Evolutionary conservation across 2,113 vertebrate genomes (phyloP), one percentile per base, ranked within the genome.

Genomic region (Platysternon megacephalum): DNA sequence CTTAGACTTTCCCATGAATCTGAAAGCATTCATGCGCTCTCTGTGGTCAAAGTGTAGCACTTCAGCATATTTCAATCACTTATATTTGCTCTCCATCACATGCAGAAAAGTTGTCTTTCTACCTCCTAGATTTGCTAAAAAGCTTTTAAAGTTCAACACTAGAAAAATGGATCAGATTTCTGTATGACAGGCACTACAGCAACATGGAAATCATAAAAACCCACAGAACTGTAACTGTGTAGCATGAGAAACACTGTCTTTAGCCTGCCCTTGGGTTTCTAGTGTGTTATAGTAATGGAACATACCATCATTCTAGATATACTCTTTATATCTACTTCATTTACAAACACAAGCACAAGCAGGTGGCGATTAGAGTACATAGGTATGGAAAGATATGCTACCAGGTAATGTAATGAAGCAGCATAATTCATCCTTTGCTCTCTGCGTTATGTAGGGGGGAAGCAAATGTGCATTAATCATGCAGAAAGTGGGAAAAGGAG

Each of bases 401-500:
- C 92, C 87, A 94, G 94, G 94, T 97, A 93, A 93, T 91, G 96
- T 96, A 97, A 97, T 97, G 97, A 97, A 97, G 94, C 85, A 90
- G 87, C 94, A 90, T 97, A 96, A 97, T 97, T 97, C 97, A 95
- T 96, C 92, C 96, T 93, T 97, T 96, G 93, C 95, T 96, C 94
- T 97, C 96, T 95, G 29, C 93, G 55, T 97, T 97, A 94, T 92
- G 95, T 96, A 89, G 90, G 86, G 92, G 90, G 92, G 93, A 97
- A 97, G 94, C 76, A 97, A 96, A 92, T 49, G 89, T 90, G 46
- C 96, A 97, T 97, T 97, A 97, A 97, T 97, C 96, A 97, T 95
- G 91, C 93, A 97, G 96, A 94, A 97, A 95, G 96, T 93, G 95
- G 97, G 96, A 97, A 97, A 97, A 94, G 95, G 96, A 97, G 96